A percentile compares a stretch with the other conserved stretches of the same genome.
These are phyloP conservation scores for Hyperoodon ampullatus DNA, from an alignment of 2,113 vertebrate genomes.

Conservation along the genomic window DNA sequence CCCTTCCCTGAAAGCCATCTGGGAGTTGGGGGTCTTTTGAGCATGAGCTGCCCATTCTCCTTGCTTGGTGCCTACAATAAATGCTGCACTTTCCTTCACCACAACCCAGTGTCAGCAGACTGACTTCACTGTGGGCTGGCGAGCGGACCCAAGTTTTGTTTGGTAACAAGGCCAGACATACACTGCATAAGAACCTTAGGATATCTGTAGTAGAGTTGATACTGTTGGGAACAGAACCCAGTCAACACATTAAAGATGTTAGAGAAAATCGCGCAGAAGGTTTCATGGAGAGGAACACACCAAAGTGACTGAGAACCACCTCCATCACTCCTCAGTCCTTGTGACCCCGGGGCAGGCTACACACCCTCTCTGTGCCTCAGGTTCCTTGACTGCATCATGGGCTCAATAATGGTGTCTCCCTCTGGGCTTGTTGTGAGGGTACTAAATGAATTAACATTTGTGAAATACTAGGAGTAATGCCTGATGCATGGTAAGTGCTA, in stretches of 20 bases:
- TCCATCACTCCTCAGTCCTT: background rate
- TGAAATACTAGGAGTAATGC: background rate
- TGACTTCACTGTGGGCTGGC: background rate
- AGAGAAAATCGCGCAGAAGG: background rate
- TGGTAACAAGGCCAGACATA: background rate
- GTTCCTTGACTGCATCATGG: background rate
- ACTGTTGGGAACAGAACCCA: background rate
- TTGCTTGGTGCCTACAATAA: background rate
- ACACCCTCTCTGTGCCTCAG: background rate
- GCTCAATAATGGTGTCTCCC: background rate
- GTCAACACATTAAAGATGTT: background rate
- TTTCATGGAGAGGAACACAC: background rate
- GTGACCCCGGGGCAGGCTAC: background rate
- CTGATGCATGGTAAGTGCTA: background rate
- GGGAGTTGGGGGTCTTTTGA: background rate
- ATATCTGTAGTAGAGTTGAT: background rate
- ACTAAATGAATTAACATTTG: background rate
- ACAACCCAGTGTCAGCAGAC: background rate
- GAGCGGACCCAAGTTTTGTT: too few species aligned
- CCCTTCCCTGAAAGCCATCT: background rate
- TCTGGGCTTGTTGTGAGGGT: background rate
- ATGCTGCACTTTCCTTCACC: background rate
- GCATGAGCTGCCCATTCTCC: accelerated
- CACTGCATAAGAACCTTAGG: background rate
- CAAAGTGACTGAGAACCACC: background rate